A percentile compares a stretch with the other conserved stretches of the same genome.
Evolutionary conservation across 2,888 invertebrate species (phyloP).

Genomic region (Platerodrilus igneus): DNA sequence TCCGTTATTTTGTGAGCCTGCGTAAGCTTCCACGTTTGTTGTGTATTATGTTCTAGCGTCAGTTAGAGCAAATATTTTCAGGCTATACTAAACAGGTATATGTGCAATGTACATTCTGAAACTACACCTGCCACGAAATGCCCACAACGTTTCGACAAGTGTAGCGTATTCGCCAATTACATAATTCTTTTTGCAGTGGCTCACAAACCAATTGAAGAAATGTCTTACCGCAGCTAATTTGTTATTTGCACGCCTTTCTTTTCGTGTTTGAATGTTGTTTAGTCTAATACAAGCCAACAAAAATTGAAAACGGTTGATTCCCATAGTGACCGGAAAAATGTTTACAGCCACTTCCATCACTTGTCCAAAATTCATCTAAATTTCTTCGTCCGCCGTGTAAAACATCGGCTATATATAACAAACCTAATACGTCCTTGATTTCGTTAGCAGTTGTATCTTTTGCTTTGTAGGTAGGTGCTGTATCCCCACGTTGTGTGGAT

Average conservation of each 20-base stretch:
- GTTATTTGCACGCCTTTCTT: conserved; percentile 14
- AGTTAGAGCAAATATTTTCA: conserved; percentile 18
- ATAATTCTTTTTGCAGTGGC: conserved; percentile 6
- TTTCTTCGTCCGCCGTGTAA: conserved; percentile 12
- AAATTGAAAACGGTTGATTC: conserved; percentile 13
- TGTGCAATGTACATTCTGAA: conserved; percentile 18
- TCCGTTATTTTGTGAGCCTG: conserved; percentile 16
- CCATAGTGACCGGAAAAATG: conserved; percentile 10
- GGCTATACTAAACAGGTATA: conserved; percentile 15
- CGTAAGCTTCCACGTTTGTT: conserved; percentile 18
- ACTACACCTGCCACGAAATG: conserved; percentile 18
- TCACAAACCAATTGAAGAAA: conserved; percentile 29
- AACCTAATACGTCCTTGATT: conserved; percentile 20
- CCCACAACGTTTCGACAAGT: conserved; percentile 17
- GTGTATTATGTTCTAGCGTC: conserved; percentile 21
- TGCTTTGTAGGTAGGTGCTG: not conserved
- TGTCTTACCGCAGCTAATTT: conserved; percentile 26
- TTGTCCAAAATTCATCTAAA: conserved; percentile 14
- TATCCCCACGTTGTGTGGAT: not conserved
- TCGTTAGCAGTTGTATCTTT: conserved; percentile 14
- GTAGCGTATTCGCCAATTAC: conserved; percentile 15
- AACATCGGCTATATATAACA: conserved; percentile 21
- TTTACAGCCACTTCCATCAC: conserved; percentile 6
- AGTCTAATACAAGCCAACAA: conserved; percentile 8
- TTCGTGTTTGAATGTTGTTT: conserved; percentile 7